Evolutionary conservation across 2,113 vertebrate species (phyloP), one percentile per base, ranked within the genome.

Genomic region (Uria aalge): DNA sequence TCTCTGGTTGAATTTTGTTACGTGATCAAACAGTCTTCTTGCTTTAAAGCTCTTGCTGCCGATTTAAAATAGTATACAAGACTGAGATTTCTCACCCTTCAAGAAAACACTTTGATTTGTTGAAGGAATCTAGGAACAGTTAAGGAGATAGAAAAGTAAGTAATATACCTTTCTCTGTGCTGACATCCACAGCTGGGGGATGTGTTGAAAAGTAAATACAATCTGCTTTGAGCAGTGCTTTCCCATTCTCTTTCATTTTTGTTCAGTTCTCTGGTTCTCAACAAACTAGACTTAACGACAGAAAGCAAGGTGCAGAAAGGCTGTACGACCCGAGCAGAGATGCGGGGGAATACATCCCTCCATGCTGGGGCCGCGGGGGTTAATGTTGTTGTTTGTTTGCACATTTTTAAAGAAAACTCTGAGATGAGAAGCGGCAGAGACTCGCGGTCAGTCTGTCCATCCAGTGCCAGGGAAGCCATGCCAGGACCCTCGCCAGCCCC

Each of bases 1-100:
- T 84, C 41, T 72, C 63, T 72, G 69, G 29, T 40, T 92, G 43
- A 86, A 32, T 92, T 95, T 94, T 88, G 55, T 81, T 71, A 52
- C 0, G 1, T 0, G 5, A 90, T 86, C 52, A 84, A 47, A 63
- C 38, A 43, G 57, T 88, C 47, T 80, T 62, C 38, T 85, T 89
- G 57, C 38, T 94, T 88, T 86, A 81, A 92, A 74, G 48, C 19
- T 24, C 34, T 93, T 55, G 40, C 68, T 94, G 79, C 36, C 48
- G 75, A 75, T 95, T 92, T 95, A 78, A 92, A 95, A 71, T 84
- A 68, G 68, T 71, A 52, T 56, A 85, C 0, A 1, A 91, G 67
- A 64, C 78, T 86, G 76, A 92, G 76, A 88, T 91, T 91, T 94
- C 91, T 89, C 76, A 93, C 56, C 83, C 83, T 91, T 88, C 76